Base-by-base conservation (phyloP, 2,113 vertebrate species). In the Eublepharis macularius region DNA sequence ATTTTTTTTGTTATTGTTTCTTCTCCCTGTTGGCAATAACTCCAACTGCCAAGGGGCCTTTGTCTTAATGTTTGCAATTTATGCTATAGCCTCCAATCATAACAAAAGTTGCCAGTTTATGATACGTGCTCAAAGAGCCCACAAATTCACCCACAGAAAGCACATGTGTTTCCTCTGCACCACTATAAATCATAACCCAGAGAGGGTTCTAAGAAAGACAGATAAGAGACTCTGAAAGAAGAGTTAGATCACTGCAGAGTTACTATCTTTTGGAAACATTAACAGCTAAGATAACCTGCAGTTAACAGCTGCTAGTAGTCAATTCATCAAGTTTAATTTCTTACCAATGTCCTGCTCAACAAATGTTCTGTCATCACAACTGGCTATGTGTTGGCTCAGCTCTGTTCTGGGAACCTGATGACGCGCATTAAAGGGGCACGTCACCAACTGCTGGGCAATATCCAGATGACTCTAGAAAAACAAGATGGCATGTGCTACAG, bases 341-440 rank as follows among this genome's bases (percentile, higher is more conserved):
- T 94, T 93, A 95, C 95, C 95, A 60, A 96, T 91, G 80, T 96
- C 95, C 82, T 96, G 93, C 69, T 96, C 95, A 68, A 96, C 94
- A 83, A 92, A 94, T 77, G 94, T 92, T 85, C 94, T 95, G 83
- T 96, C 93, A 60, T 95, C 94, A 81, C 95, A 96, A 89, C 89
- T 94, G 69, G 94, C 93, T 87, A 96, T 95, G 73, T 96, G 95
- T 85, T 90, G 93, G 76, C 92, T 93, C 63, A 96, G 93, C 89
- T 96, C 93, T 14, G 91, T 91, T 54, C 91, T 90, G 82, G 94
- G 94, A 83, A 96, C 91, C 79, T 94, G 92, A 86, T 96, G 95
- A 72, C 95, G 95, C 87, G 95, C 95, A 92, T 96, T 96, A 90
- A 96, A 96, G 60, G 95, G 95, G 90, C 95, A 96, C 51, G 94